Conservation (phyloP, 2,888 invertebrate genomes). For the Rhodophaea formosa region DNA sequence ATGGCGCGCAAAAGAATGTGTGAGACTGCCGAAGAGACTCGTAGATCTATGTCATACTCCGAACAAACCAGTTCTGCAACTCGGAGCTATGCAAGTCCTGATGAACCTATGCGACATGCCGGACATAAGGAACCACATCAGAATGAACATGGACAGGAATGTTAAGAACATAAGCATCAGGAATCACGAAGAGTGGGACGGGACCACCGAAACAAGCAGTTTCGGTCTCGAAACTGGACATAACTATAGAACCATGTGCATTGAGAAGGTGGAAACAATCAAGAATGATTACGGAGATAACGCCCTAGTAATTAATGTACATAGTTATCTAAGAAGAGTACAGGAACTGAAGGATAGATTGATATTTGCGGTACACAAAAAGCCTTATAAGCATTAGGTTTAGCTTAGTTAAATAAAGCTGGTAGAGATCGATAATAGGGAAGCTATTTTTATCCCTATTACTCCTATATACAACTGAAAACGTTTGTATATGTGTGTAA, state of each 20-base stretch:
- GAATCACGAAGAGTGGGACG: slow-evolving; percentile 63
- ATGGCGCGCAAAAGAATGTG: slow-evolving; percentile 65
- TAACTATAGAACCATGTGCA: slow-evolving; percentile 63
- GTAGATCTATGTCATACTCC: slow-evolving; percentile 44
- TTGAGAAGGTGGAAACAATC: slow-evolving; percentile 58
- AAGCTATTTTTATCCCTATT: no score
- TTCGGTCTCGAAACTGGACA: slow-evolving; percentile 58
- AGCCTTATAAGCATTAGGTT: slow-evolving; percentile 44
- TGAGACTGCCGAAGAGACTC: slow-evolving; percentile 49
- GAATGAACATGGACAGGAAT: slow-evolving; percentile 45
- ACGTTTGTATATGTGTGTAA: no score
- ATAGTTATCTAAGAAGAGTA: slow-evolving; percentile 54
- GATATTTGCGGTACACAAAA: slow-evolving; percentile 55
- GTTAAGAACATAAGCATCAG: slow-evolving; percentile 45
- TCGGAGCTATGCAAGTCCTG: slow-evolving; percentile 57
- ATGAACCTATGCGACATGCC: slow-evolving; percentile 70
- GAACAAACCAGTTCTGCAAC: slow-evolving; percentile 55
- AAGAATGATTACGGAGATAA: slow-evolving; percentile 59
- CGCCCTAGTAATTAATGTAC: slow-evolving; percentile 52
- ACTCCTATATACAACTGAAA: no score
- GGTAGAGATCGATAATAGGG: no score
- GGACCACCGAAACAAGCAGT: slow-evolving; percentile 52
- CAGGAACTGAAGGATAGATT: slow-evolving; percentile 47
- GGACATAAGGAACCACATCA: slow-evolving; percentile 58
- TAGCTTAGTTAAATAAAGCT: no score